These are phyloP conservation scores for Jacana jacana DNA, from an alignment of 2,113 vertebrate genomes.

Conservation along the genomic window DNA sequence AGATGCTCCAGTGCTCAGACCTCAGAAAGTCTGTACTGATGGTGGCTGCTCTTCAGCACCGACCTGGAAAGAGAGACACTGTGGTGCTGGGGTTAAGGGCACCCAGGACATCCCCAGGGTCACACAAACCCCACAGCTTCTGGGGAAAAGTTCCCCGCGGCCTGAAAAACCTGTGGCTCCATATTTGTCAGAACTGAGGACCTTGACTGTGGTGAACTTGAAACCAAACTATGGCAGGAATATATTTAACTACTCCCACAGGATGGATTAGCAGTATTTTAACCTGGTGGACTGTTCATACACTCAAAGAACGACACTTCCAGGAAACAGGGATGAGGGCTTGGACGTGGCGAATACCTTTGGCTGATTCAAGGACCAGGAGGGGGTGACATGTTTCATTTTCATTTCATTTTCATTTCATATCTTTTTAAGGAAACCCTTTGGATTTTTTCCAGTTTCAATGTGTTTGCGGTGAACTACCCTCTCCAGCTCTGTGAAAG, in stretches of 20 bases:
- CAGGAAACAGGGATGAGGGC: background rate
- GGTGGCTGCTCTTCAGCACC: background rate
- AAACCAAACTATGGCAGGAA: background rate
- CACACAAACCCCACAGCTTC: background rate
- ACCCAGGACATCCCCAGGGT: background rate
- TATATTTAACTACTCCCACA: background rate
- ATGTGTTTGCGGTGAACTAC: background rate
- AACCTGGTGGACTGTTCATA: background rate
- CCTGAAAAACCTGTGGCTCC: background rate
- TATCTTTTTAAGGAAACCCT: background rate
- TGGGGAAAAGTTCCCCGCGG: background rate
- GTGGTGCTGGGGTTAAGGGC: background rate
- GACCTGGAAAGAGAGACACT: background rate
- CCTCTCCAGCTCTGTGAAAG: too few species aligned
- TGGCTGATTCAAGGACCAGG: background rate
- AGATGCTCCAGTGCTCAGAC: background rate
- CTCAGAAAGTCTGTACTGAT: background rate
- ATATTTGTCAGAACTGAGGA: background rate
- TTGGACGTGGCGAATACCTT: background rate
- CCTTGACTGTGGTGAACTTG: background rate
- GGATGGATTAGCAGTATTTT: background rate
- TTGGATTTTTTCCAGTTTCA: background rate
- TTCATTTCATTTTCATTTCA: background rate
- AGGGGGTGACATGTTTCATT: too few species aligned
- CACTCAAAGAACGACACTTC: background rate